These are phyloP conservation scores for Buphagus erythrorhynchus DNA, from an alignment of 2,797 vertebrate species.

Conservation along the genomic window DNA sequence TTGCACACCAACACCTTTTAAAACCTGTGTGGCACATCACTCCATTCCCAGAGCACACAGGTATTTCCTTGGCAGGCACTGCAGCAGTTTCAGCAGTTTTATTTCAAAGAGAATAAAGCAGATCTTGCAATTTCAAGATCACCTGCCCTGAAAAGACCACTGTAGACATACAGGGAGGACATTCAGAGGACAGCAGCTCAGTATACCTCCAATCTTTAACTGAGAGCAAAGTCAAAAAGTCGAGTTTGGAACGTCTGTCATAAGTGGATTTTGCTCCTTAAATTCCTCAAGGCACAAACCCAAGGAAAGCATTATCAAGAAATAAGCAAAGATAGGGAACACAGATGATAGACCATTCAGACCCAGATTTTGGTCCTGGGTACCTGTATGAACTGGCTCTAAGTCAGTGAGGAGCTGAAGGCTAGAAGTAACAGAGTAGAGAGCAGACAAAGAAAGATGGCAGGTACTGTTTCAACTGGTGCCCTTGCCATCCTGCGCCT, in stretches of 20 bases:
- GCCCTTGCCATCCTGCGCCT: background rate
- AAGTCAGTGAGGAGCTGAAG: background rate
- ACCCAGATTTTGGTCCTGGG: background rate
- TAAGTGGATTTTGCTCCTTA: background rate
- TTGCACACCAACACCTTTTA: background rate
- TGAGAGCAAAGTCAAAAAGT: background rate
- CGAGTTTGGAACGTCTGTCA: background rate
- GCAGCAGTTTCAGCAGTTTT: background rate
- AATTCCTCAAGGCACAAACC: background rate
- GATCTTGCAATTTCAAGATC: background rate
- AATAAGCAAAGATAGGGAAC: background rate
- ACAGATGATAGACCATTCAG: background rate
- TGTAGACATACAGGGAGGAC: background rate
- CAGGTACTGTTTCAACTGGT: background rate
- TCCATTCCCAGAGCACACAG: background rate
- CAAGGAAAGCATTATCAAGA: background rate
- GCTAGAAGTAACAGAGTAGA: background rate
- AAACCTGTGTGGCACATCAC: background rate
- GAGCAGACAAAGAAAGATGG: background rate
- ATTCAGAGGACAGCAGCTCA: background rate
- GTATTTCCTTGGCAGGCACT: background rate
- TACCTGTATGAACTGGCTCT: background rate
- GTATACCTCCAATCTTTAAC: fast-evolving
- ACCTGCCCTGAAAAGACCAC: background rate
- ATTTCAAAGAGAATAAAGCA: background rate